Base-by-base conservation (phyloP, 2,113 vertebrate genomes). In the Cyprinodon brontotheroides region DNA sequence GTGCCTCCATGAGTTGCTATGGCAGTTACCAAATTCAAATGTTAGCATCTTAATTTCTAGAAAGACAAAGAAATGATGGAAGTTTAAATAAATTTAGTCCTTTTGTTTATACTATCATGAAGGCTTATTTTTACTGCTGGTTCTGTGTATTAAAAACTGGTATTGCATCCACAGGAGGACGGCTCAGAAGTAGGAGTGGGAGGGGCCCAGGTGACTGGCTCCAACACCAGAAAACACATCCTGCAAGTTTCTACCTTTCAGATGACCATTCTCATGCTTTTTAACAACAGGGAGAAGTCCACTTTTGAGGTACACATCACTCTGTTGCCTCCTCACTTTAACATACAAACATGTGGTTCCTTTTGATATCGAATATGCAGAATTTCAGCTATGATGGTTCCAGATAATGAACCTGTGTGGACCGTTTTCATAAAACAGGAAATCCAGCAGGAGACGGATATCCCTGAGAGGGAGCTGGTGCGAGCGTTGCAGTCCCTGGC, bases 231-330 rank as follows among this genome's bases (percentile, higher is more conserved):
- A 91, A 99, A 99, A 91, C 98, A 99, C 93, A 99, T 99, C 93
- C 80, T 99, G 80, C 98, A 99, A 92, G 98, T 99, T 50, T 99
- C 98, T 69, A 99, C 98, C 86, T 99, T 99, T 92, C 98, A 99
- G 93, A 99, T 99, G 98, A 99, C 98, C 14, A 99, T 99, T 94
- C 94, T 99, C 84, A 99, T 99, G 97, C 96, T 99, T 61, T 99
- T 99, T 83, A 99, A 99, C 92, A 99, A 98, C 92, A 96, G 98
- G 92, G 98, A 99, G 85, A 99, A 98, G 83, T 99, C 96, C 5
- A 97, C 95, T 0, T 99, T 99, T 92, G 98, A 99, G 97, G 98
- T 99, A 94, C 65, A 53, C 22, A 15, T 17, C n/a, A 13, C 6
- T 1, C 15, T 50, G 20, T 22, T 36, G 7, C 43, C 20, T n/a